phyloP scores from a whole-genome alignment of 2,113 vertebrate species.

The cattle (Bos taurus) region ARS-UCD2.0 NC_037350.1:44440001-44440500 shows the following conservation, averaged over 20 bases:
- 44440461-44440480: background rate
- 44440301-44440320: background rate
- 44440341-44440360: background rate
- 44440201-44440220: background rate
- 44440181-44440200: background rate
- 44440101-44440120: background rate
- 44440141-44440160: background rate
- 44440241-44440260: background rate
- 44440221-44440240: background rate
- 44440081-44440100: background rate
- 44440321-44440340: background rate
- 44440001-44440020: no score
- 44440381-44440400: background rate
- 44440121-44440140: background rate
- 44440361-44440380: background rate
- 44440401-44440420: background rate
- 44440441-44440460: background rate
- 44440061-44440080: no score
- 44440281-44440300: fast-evolving
- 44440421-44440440: background rate
- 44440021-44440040: no score
- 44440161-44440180: background rate
- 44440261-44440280: background rate
- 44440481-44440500: background rate
- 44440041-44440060: no score